Base-by-base conservation (phyloP, 2,797 vertebrate genomes). In the Coendou prehensilis region DNA sequence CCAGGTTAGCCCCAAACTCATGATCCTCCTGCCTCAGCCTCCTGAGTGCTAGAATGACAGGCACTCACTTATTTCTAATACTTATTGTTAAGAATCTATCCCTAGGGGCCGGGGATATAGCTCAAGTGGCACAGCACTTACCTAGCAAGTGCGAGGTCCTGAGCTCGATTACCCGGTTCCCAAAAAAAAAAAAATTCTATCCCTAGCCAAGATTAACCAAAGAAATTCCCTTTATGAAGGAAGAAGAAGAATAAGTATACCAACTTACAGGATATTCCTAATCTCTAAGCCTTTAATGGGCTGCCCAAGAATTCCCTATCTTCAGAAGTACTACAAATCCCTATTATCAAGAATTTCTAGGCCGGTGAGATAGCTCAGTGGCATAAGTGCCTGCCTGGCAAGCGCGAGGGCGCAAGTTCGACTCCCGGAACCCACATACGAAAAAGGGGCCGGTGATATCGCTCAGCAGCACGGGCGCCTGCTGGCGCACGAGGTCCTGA, bases 131-230 rank as follows among this genome's bases (percentile, higher is more conserved):
- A 41, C 37, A 41, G 37, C 37, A 41, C 37, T 41, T 41, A 41
- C 37, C 37, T 41, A 41, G 37, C 37, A 41, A 41, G 37, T 41
- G 37, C 56, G 5, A 20, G 18, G 18, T 20, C 18, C 56, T 57
- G 56, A 41, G 37, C 37, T 41, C 37, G 37, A 41, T 41, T 41
- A 2, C 37, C 37, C 37, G 37, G 37, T 41, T 41, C 37, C 18
- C 56, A 18, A 18, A 57, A 57, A 57, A 57, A 56, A 5, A 57
- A 57, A 57, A 57, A 54, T 54, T 64, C 59, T 96, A 78, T 26
- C 76, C n/a, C 17, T 52, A 86, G 37, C 5, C 63, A n/a, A 87
- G n/a, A 73, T 9, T 88, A 92, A 91, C 18, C 78, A 59, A 95
- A 90, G n/a, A 91, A 80, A 87, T 85, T 75, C 9, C 75, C 8